phyloP scores from a whole-genome alignment of 2,797 vertebrate genomes.

The Australoheros facetus region DNA sequence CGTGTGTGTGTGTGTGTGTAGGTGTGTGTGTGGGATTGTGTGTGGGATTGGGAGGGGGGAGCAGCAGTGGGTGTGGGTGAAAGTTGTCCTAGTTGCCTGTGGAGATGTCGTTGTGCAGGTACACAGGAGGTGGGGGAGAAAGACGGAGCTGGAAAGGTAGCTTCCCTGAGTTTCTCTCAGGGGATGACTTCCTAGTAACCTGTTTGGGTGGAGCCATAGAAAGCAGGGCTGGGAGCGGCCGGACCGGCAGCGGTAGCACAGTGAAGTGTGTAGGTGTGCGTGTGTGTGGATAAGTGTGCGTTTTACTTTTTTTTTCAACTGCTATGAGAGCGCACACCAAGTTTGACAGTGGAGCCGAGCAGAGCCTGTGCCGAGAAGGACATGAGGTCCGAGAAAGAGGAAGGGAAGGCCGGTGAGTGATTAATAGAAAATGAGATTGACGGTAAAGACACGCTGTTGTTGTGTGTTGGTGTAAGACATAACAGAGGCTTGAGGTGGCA shows the following conservation, averaged over 20 bases:
- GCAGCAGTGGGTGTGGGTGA: conserved; percentile 46
- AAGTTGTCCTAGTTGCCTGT: conserved; percentile 42
- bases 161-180: conserved; percentile 22
- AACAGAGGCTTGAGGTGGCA: not conserved
- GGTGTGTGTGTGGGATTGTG: no score
- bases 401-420: conserved; percentile 79
- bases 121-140: conserved; percentile 27
- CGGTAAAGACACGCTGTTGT: not conserved
- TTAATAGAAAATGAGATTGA: conserved; percentile 1
- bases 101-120: conserved; percentile 70
- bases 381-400: conserved; percentile 82
- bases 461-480: not conserved
- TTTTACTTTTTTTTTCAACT: conserved; percentile 44
- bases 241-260: conserved; percentile 26
- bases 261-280: conserved; percentile 4
- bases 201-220: conserved; percentile 73
- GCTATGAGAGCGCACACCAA: conserved; percentile 75
- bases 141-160: conserved; percentile 37
- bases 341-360: conserved; percentile 77
- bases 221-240: conserved; percentile 60
- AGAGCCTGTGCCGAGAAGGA: conserved; percentile 68
- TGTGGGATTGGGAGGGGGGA: not conserved
- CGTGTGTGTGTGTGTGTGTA: not conserved
- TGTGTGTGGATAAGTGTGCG: conserved; percentile 17
- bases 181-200: conserved; percentile 72